Conservation (phyloP, 2,113 vertebrate genomes). For the Thryonomys swinderianus region DNA sequence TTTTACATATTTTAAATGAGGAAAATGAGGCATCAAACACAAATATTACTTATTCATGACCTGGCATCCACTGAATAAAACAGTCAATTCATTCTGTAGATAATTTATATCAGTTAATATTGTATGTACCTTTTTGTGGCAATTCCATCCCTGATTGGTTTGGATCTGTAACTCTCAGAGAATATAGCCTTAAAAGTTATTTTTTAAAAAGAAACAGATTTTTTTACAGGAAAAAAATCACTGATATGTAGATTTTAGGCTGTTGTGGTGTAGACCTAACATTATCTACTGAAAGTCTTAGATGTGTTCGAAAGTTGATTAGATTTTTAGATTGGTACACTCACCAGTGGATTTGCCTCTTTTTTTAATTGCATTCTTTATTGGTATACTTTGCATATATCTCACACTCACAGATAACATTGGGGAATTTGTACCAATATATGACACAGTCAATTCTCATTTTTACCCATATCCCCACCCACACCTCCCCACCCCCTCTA, state of each 20-base stretch:
- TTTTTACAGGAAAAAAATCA: neutral
- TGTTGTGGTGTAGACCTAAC: neutral
- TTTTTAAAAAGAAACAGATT: no score
- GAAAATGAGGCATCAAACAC: neutral
- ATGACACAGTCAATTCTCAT: no score
- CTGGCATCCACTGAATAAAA: neutral
- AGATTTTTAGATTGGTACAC: neutral
- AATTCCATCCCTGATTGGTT: neutral
- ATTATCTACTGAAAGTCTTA: neutral
- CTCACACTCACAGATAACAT: no score
- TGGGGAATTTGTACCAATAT: no score
- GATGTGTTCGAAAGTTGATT: neutral
- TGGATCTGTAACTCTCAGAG: neutral
- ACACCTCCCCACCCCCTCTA: no score
- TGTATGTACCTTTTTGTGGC: neutral
- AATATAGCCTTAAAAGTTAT: neutral
- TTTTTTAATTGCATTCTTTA: no score
- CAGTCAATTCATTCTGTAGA: neutral
- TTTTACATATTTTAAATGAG: slow-evolving; percentile 23
- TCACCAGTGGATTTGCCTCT: neutral
- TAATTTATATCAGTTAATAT: slow-evolving; percentile 17
- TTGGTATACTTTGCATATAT: no score
- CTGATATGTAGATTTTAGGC: neutral
- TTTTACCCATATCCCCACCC: no score
- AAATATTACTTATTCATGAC: slow-evolving; percentile 26